Conservation (phyloP, 1,140 invertebrate genomes). For the Eriosoma lanigerum region DNA sequence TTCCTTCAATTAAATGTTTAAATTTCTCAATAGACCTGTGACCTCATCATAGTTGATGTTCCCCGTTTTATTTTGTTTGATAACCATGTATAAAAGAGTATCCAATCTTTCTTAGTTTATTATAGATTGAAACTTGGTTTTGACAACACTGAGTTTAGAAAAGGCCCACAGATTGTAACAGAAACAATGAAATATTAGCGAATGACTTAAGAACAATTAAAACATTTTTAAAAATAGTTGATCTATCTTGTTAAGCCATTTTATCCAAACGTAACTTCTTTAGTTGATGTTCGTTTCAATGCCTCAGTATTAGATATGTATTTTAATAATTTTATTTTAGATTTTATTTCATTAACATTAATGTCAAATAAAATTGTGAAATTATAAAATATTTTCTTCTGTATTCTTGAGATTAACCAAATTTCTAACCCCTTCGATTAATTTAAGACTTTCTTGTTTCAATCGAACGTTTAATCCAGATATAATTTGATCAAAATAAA, state of each 20-base stretch:
- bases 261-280: background rate
- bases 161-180: conserved; percentile 15
- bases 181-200: conserved; percentile 3
- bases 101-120: conserved; percentile 13
- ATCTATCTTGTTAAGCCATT: background rate
- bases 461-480: background rate
- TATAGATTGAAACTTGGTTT: conserved; percentile 2
- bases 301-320: background rate
- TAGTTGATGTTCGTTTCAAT: background rate
- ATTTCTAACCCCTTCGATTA: background rate
- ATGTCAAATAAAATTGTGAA: conserved; percentile 7
- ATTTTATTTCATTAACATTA: background rate
- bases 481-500: background rate
- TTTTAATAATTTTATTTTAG: too few relatives aligned
- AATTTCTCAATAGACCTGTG: background rate
- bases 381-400: background rate
- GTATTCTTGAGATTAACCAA: background rate
- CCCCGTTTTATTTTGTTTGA: background rate
- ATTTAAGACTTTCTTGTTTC: conserved; percentile 4
- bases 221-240: conserved; percentile 8
- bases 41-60: background rate
- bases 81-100: too few relatives aligned
- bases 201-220: background rate
- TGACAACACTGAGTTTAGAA: conserved; percentile 2
- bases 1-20: background rate